phyloP scores from a whole-genome alignment of 2,797 vertebrate species.

The Hipposideros larvatus region DNA sequence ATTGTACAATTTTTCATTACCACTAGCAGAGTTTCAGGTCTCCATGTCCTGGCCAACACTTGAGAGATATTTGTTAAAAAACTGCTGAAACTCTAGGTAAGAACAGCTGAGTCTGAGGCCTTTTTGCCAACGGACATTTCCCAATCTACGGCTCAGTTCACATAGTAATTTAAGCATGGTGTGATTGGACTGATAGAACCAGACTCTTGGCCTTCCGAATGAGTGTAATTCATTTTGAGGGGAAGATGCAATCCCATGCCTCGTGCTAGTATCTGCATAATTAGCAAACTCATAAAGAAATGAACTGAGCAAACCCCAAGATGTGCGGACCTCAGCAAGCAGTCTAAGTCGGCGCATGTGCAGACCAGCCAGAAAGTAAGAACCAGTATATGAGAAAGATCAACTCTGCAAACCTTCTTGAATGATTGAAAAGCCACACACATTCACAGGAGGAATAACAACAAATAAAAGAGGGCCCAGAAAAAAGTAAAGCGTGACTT shows the following conservation, averaged over 20 bases:
- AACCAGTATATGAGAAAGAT: background rate
- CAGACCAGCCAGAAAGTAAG: background rate
- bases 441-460: background rate
- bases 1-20: background rate
- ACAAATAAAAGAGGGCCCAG: background rate
- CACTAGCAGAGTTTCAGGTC: background rate
- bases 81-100: background rate
- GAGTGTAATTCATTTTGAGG: background rate
- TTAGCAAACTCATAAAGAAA: background rate
- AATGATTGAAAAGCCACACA: background rate
- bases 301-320: background rate
- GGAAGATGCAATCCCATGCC: background rate
- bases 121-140: background rate
- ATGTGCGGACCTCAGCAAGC: background rate
- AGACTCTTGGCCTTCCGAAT: background rate
- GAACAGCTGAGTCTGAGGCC: background rate
- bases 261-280: background rate
- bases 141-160: background rate
- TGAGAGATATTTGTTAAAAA: background rate
- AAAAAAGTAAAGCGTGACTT: background rate
- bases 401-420: background rate
- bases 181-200: background rate
- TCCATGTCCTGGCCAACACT: background rate
- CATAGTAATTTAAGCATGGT: background rate
- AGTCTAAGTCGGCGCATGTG: background rate